A percentile compares a stretch with the other conserved stretches of the same genome.
These are phyloP conservation scores for Sesamia inferens DNA, from an alignment of 2,888 invertebrate genomes.

Conservation along the genomic window DNA sequence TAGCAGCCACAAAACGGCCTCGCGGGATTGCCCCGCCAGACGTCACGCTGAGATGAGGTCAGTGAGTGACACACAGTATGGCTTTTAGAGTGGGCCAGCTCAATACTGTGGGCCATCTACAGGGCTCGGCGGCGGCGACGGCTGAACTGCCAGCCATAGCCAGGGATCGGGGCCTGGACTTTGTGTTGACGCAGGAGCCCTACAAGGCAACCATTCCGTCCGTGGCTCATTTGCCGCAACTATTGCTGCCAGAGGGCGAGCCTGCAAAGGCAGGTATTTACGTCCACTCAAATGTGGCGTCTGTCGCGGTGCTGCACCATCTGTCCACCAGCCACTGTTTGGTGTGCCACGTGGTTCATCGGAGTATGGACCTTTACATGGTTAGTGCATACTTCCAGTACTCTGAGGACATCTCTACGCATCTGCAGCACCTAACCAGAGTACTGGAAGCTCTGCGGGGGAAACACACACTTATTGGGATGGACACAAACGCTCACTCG, in stretches of 20 bases:
- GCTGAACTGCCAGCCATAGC: constrained; percentile 46
- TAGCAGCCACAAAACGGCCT: constrained; percentile 41
- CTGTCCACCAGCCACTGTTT: constrained; percentile 42
- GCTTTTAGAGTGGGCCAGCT: constrained; percentile 50
- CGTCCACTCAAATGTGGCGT: too few species aligned
- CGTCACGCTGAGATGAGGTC: constrained; percentile 42
- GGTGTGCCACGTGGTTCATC: constrained; percentile 27
- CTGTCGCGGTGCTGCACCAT: constrained; percentile 40
- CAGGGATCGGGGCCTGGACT: constrained; percentile 38
- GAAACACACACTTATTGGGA: constrained; percentile 30
- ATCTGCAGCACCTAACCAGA: constrained; percentile 30
- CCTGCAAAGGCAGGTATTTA: too few species aligned
- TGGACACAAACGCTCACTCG: constrained; percentile 64
- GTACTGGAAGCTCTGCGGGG: constrained; percentile 42
- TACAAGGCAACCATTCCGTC: too few species aligned
- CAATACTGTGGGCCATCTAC: too few species aligned
- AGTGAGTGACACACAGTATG: constrained; percentile 29
- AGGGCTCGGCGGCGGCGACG: constrained; percentile 50
- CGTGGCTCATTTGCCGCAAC: accelerated
- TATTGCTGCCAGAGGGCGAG: too few species aligned
- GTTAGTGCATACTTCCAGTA: constrained; percentile 27
- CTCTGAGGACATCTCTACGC: neutral
- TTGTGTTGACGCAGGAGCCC: constrained; percentile 3
- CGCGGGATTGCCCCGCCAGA: constrained; percentile 51
- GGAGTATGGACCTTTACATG: accelerated